Conservation (phyloP, 1,140 invertebrate species). For the Meloidogyne hapla region DNA sequence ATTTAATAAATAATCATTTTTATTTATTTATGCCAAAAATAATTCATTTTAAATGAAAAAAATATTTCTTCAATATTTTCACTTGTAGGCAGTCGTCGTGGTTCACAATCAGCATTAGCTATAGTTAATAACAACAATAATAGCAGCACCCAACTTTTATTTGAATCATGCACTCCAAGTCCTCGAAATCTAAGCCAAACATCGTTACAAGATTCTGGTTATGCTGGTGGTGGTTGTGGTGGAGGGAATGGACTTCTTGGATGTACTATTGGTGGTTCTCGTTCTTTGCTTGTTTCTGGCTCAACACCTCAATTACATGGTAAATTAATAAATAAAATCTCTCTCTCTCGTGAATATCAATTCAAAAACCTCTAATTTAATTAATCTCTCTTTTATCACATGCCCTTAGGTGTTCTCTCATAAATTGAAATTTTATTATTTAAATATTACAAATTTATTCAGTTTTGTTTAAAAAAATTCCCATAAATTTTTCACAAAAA, state of each 20-base stretch:
- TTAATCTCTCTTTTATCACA: no score
- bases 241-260: neutral
- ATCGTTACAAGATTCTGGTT: slow-evolving; percentile 62
- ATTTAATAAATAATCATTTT: neutral
- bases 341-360: no score
- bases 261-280: slow-evolving; percentile 16
- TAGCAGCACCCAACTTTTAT: slow-evolving; percentile 11
- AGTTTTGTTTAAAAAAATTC: no score
- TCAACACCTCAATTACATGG: slow-evolving; percentile 54
- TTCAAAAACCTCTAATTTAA: no score
- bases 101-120: slow-evolving; percentile 18
- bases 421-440: no score
- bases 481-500: no score
- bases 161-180: slow-evolving; percentile 58
- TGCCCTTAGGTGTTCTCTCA: no score
- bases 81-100: slow-evolving; percentile 28
- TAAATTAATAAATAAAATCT: slow-evolving; percentile 35
- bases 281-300: slow-evolving; percentile 42
- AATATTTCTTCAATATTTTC: neutral
- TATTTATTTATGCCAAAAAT: neutral
- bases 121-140: neutral
- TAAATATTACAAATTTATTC: no score
- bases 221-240: slow-evolving; percentile 39
- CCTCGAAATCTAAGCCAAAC: slow-evolving; percentile 61
- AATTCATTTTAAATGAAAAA: neutral